phyloP scores from a whole-genome alignment of 2,888 invertebrate genomes.

The Tetropium fuscum region DNA sequence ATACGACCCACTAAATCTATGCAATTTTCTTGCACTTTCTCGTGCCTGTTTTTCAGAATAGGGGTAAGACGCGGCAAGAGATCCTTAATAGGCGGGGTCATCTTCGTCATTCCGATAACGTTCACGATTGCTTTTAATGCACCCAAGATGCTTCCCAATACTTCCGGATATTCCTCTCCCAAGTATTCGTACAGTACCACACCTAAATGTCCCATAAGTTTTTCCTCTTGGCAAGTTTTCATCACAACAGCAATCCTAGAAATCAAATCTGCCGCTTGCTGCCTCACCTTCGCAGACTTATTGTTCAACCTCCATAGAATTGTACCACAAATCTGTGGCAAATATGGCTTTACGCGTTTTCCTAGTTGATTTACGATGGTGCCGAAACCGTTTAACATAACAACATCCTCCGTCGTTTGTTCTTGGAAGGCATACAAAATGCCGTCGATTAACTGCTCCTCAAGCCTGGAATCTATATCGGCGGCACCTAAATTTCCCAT shows the following conservation, averaged over 20 bases:
- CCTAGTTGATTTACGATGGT: constrained; percentile 98
- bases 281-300: constrained; percentile 98
- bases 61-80: constrained; percentile 96
- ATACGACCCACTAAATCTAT: constrained; percentile 99
- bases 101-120: constrained; percentile 99
- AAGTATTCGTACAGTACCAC: constrained; percentile 99
- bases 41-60: constrained; percentile 95
- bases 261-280: constrained; percentile 99
- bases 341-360: constrained; percentile 97
- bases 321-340: constrained; percentile 99
- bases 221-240: constrained; percentile 99
- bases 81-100: constrained; percentile 99
- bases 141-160: constrained; percentile 96
- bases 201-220: constrained; percentile 99
- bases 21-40: constrained; percentile 97
- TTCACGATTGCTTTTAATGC: constrained; percentile 99
- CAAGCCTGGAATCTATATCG: constrained; percentile 97
- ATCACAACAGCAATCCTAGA: constrained; percentile 98
- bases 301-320: constrained; percentile 99
- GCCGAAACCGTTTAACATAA: constrained; percentile 99
- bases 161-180: constrained; percentile 99
- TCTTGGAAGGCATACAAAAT: constrained; percentile 99
- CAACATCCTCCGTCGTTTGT: constrained; percentile 99
- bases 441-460: constrained; percentile 99
- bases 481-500: constrained; percentile 98